phyloP scores from a whole-genome alignment of 1,140 invertebrate genomes.

The Pygmarrhopalites habei region DNA sequence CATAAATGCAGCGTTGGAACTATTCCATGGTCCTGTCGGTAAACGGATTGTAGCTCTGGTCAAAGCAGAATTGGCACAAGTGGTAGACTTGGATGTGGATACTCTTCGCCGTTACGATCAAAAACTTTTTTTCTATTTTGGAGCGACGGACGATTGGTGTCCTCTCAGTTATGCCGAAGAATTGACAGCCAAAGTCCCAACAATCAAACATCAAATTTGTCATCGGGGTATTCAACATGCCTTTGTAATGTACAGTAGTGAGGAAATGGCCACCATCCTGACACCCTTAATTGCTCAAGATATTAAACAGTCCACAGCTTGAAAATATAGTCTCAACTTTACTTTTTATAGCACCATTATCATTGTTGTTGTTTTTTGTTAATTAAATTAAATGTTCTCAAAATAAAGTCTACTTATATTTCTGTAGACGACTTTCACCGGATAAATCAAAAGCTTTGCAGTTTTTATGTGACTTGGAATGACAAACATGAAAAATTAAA shows the following conservation, averaged over 20 bases:
- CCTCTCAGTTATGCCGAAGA: conserved; percentile 58
- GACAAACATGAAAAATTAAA: no score
- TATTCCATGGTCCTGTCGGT: conserved; percentile 48
- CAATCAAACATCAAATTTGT: conserved; percentile 57
- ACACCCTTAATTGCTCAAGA: conserved; percentile 31
- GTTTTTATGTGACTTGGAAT: no score
- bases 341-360: no score
- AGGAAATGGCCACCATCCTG: conserved; percentile 56
- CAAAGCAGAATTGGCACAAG: conserved; percentile 55
- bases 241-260: conserved; percentile 60
- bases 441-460: no score
- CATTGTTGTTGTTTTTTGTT: no score
- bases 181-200: conserved; percentile 53
- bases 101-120: conserved; percentile 47
- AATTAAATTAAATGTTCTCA: no score
- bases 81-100: conserved; percentile 54
- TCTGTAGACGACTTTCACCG: no score
- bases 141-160: conserved; percentile 64
- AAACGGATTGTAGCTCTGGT: conserved; percentile 41
- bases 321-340: no score
- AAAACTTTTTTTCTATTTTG: conserved; percentile 68
- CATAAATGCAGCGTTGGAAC: conserved; percentile 46
- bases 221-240: conserved; percentile 60
- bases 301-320: background rate
- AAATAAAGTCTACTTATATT: no score